Percentiles rank a stretch among this genome's conserved stretches.
Evolutionary conservation across 1,140 invertebrate genomes (phyloP).

Genomic region (Monomorium pharaonis): DNA sequence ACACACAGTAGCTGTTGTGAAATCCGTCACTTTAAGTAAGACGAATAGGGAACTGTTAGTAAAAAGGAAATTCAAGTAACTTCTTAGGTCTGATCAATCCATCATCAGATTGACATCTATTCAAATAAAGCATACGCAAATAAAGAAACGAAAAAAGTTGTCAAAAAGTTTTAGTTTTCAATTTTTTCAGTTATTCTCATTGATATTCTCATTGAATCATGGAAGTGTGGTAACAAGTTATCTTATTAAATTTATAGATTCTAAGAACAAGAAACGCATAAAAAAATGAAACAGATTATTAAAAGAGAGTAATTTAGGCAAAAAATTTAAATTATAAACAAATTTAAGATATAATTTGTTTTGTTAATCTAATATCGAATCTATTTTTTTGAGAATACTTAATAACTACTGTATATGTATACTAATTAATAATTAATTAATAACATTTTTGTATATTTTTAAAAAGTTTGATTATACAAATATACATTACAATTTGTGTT

Average conservation of each 20-base stretch:
- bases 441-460: background rate
- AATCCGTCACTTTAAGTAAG: conserved; percentile 56
- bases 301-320: background rate
- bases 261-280: background rate
- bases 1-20: conserved; percentile 62
- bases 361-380: background rate
- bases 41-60: conserved; percentile 55
- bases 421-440: background rate
- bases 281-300: background rate
- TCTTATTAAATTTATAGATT: background rate
- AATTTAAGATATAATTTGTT: no score
- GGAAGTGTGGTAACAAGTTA: background rate
- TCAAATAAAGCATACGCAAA: background rate
- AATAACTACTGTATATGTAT: background rate
- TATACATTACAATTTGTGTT: background rate
- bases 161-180: background rate
- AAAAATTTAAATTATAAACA: background rate
- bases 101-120: conserved; percentile 58
- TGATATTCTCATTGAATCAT: background rate
- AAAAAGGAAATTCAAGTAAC: conserved; percentile 12
- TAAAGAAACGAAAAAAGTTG: background rate
- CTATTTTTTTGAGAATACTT: background rate
- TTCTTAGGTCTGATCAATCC: conserved; percentile 45
- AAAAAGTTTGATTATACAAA: background rate
- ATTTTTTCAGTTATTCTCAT: background rate